Conservation (phyloP, 2,888 invertebrate species). For the Gymnoscelis rufifasciata region DNA sequence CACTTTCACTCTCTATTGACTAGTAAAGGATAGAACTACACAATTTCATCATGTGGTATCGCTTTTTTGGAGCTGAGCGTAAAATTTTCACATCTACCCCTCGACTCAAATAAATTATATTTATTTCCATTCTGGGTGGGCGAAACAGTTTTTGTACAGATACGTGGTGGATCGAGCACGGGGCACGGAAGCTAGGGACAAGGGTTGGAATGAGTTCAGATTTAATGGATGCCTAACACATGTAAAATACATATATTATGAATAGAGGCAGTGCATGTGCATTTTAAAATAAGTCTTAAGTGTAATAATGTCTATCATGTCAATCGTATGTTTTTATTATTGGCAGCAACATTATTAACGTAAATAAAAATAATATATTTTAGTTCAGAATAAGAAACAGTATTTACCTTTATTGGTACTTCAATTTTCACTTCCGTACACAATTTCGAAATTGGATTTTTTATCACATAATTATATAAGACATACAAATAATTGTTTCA, state of each 20-base stretch:
- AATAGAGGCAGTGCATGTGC: no score
- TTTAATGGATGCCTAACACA: conserved; percentile 51
- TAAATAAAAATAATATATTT: no score
- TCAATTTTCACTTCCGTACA: no score
- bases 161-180: conserved; percentile 52
- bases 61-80: conserved; percentile 63
- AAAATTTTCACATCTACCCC: conserved; percentile 73
- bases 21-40: conserved; percentile 46
- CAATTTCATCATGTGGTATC: conserved; percentile 57
- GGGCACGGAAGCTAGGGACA: conserved; percentile 67
- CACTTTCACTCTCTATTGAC: conserved; percentile 37
- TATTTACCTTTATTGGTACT: no score
- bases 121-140: conserved; percentile 74
- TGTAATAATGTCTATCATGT: no score
- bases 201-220: conserved; percentile 57
- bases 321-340: no score
- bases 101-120: conserved; percentile 69
- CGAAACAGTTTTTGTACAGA: conserved; percentile 56
- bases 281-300: no score
- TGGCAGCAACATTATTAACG: no score
- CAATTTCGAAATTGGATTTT: no score
- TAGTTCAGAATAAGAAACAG: no score
- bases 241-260: conserved; percentile 31
- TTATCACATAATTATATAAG: no score
- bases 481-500: no score